Conservation (phyloP, 2,113 vertebrate genomes). For the Pedetes capensis region DNA sequence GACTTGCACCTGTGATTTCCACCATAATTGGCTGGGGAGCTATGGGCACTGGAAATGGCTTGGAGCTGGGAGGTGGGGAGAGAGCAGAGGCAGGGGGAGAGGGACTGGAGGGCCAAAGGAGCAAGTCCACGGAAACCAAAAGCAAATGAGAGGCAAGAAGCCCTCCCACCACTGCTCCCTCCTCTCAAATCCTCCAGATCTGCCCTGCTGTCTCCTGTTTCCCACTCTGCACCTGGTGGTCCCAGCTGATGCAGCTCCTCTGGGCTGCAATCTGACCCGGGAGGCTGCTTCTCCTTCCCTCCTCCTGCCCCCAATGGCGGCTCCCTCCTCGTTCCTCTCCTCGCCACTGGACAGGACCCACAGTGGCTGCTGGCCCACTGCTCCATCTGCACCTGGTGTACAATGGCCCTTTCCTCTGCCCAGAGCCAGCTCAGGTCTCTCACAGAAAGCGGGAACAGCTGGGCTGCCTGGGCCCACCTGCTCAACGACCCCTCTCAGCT, state of each 20-base stretch:
- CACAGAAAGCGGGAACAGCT: background rate
- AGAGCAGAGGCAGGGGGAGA: fast-evolving
- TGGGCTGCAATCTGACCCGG: background rate
- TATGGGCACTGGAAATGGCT: background rate
- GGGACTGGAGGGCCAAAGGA: background rate
- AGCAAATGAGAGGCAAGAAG: background rate
- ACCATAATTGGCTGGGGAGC: background rate
- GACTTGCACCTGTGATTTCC: background rate
- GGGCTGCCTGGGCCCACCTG: background rate
- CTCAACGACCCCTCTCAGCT: background rate
- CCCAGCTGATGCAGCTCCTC: background rate
- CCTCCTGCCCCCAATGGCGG: background rate
- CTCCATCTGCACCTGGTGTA: background rate
- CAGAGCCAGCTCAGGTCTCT: background rate
- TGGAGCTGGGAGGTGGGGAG: background rate
- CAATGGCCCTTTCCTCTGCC: background rate
- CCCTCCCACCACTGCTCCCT: background rate
- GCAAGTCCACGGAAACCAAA: background rate
- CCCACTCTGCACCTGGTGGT: background rate
- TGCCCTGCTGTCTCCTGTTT: background rate
- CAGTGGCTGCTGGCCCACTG: background rate
- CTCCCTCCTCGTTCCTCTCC: background rate
- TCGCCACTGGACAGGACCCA: background rate
- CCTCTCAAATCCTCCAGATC: background rate
- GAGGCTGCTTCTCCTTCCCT: background rate